Base-by-base conservation (phyloP, 2,888 invertebrate genomes). In the Caenorhabditis sp. region DNA sequence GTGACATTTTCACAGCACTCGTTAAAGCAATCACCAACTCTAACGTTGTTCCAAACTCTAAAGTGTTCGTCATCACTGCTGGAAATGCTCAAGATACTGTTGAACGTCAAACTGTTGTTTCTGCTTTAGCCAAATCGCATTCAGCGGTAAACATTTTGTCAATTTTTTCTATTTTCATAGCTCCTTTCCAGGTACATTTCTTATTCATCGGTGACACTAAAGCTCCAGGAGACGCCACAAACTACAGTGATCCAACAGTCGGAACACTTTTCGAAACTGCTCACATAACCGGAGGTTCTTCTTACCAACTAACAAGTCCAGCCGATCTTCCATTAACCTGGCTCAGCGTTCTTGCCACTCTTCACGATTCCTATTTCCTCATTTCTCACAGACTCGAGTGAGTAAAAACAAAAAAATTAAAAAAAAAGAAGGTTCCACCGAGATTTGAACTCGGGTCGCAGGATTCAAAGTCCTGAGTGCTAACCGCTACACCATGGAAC, bases 401-500 rank as follows among this genome's bases (percentile, higher is more conserved):
- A 58, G 62, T 51, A n/a, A 10, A 5, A 54, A 51, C 19, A n/a
- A 50, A 62, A 49, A 49, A 10, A 24, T 23, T 1, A 51, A 51
- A 55, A 4, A 55, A 26, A 23, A 8, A 12, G 54, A 19, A 81
- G 79, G 81, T 81, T 72, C 77, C 81, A 76, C 76, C 81, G 80
- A 80, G 80, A 80, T 78, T 78, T 68, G 78, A 80, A 78, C 80
- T 78, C 77, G 72, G 67, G 74, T 78, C 77, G 75, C 78, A 76
- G 77, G 78, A 78, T 78, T 77, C 77, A 78, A 69, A 78, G 77
- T 75, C 80, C 75, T 76, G 75, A 77, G 80, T 80, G 80, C 78
- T 80, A 80, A 80, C 76, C 78, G 75, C 76, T 80, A 78, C 80
- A 80, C 78, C 78, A 80, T 75, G 70, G 70, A 75, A 75, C 75